Conservation (phyloP, 2,888 invertebrate genomes). For the Drosophila borealis region DNA sequence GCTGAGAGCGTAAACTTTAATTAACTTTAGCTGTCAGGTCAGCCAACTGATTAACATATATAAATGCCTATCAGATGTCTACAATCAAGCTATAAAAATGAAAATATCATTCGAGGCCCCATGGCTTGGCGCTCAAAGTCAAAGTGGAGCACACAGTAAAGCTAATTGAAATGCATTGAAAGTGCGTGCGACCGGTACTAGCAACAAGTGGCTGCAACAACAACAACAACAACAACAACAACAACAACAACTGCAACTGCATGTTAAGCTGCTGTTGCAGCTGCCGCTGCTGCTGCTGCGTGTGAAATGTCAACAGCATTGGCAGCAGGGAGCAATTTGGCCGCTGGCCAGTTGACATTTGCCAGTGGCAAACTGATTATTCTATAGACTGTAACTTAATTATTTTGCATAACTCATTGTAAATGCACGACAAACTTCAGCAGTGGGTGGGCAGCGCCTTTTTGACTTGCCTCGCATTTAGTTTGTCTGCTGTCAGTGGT, state of each 20-base stretch:
- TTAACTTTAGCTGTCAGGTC: constrained; percentile 76
- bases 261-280: constrained; percentile 35
- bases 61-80: constrained; percentile 75
- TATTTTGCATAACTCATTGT: constrained; percentile 57
- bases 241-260: constrained; percentile 13
- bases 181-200: constrained; percentile 69
- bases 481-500: constrained; percentile 35
- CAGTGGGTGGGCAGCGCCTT: constrained; percentile 28
- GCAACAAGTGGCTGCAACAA: constrained; percentile 34
- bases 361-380: constrained; percentile 32
- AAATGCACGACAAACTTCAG: constrained; percentile 21
- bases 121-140: constrained; percentile 61
- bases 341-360: constrained; percentile 62
- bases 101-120: constrained; percentile 56
- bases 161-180: constrained; percentile 80
- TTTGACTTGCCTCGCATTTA: neutral
- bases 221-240: constrained; percentile 21
- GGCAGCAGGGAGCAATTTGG: constrained; percentile 38
- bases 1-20: constrained; percentile 64
- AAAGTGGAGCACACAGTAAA: constrained; percentile 65
- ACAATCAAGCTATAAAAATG: constrained; percentile 74
- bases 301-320: constrained; percentile 71
- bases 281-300: constrained; percentile 60
- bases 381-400: constrained; percentile 61
- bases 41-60: constrained; percentile 74